Conservation (phyloP, 2,797 vertebrate genomes). For the Tragelaphus oryx region DNA sequence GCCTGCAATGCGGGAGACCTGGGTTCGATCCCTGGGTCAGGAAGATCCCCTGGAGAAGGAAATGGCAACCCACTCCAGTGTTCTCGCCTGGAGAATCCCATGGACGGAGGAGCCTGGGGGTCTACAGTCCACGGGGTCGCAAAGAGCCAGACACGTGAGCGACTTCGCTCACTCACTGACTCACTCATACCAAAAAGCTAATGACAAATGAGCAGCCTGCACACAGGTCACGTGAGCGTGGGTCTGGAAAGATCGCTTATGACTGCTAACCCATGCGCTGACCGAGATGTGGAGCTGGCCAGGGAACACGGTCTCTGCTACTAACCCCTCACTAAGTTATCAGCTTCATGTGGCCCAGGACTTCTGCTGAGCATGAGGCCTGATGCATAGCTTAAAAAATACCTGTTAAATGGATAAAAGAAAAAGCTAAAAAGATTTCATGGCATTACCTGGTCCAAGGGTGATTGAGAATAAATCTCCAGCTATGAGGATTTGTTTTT, state of each 20-base stretch:
- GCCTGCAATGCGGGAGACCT: no score
- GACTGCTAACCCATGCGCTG: neutral
- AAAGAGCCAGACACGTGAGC: no score
- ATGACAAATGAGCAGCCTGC: neutral
- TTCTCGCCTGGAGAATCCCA: no score
- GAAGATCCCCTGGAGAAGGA: no score
- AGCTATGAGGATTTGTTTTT: neutral
- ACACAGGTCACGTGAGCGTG: neutral
- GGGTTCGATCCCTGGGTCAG: no score
- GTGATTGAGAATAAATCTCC: neutral
- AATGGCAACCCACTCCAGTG: no score
- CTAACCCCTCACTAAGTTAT: neutral
- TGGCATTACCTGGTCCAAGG: neutral
- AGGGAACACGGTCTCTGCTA: neutral
- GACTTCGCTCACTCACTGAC: no score
- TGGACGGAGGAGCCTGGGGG: no score
- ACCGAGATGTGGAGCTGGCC: neutral
- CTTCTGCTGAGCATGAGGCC: neutral
- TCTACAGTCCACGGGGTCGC: no score
- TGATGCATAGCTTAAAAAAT: neutral
- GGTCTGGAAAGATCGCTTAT: neutral
- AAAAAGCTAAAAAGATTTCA: neutral
- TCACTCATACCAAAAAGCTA: neutral
- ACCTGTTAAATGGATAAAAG: neutral
- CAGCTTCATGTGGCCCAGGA: rapidly evolving